Evolutionary conservation across 2,888 invertebrate species (phyloP).

Genomic region (Nipponacmea schrenckii): DNA sequence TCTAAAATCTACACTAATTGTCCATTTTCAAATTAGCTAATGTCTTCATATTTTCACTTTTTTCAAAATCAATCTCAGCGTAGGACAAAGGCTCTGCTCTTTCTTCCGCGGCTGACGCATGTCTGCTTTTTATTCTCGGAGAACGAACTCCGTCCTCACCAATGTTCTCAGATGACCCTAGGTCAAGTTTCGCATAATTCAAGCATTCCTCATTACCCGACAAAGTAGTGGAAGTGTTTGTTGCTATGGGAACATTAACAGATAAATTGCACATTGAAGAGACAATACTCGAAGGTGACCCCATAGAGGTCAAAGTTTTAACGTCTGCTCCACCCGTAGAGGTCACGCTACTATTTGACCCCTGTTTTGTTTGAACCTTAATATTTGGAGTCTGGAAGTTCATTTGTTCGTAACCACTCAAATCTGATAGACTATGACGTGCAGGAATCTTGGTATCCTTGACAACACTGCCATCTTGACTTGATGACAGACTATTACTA

Average conservation of each 20-base stretch:
- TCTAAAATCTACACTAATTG: background rate
- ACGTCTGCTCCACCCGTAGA: constrained; percentile 21
- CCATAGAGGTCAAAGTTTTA: background rate
- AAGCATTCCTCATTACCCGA: constrained; percentile 56
- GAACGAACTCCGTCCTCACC: constrained; percentile 35
- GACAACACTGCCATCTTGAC: constrained; percentile 28
- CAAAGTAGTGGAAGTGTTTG: constrained; percentile 31
- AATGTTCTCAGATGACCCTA: constrained; percentile 55
- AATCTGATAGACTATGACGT: constrained; percentile 52
- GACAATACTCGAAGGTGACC: background rate
- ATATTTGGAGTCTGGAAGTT: constrained; percentile 32
- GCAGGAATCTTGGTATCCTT: constrained; percentile 22
- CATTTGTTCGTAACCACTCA: constrained; percentile 51
- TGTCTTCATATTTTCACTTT: constrained; percentile 60
- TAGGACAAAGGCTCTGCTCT: constrained; percentile 48
- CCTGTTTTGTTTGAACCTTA: constrained; percentile 2
- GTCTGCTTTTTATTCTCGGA: constrained; percentile 46
- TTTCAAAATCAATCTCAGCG: constrained; percentile 66
- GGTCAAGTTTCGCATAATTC: constrained; percentile 65
- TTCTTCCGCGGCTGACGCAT: constrained; percentile 43
- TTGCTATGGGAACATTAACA: background rate
- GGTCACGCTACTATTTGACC: constrained; percentile 15
- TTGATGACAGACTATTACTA: constrained; percentile 40
- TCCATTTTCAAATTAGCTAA: constrained; percentile 4
- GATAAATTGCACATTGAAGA: constrained; percentile 1